Conservation (phyloP, 2,797 vertebrate species). For the Lemur catta region DNA sequence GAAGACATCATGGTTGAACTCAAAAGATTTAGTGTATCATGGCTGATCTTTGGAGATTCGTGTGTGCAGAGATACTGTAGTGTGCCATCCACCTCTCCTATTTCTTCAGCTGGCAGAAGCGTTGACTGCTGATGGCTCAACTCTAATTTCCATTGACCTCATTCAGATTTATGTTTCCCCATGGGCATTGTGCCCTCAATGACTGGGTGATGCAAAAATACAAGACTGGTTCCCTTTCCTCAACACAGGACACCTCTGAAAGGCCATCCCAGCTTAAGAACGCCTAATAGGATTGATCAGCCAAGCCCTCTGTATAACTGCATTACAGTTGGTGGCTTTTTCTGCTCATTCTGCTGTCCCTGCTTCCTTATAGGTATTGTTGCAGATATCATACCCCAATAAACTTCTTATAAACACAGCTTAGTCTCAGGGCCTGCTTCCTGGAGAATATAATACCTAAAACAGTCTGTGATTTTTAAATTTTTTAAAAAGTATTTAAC, state of each 20-base stretch:
- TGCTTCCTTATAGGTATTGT: neutral
- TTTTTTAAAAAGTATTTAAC: neutral
- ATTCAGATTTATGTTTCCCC: neutral
- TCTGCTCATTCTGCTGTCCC: neutral
- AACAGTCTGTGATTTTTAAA: neutral
- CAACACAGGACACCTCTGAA: neutral
- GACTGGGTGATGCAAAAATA: neutral
- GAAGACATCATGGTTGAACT: neutral
- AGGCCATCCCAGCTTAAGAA: neutral
- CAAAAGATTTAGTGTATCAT: neutral
- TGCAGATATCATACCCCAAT: neutral
- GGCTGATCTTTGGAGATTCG: neutral
- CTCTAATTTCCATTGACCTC: neutral
- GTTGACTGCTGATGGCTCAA: neutral
- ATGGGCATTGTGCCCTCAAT: neutral
- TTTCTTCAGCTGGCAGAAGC: neutral
- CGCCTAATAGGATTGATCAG: neutral
- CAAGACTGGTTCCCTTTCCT: neutral
- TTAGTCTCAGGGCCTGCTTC: neutral
- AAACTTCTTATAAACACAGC: neutral
- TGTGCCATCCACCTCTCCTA: neutral
- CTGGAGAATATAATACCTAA: neutral
- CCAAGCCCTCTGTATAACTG: neutral
- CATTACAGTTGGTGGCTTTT: neutral
- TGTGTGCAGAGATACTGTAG: neutral